Base-by-base conservation (phyloP, 2,113 vertebrate genomes). In the Pipa parva region DNA sequence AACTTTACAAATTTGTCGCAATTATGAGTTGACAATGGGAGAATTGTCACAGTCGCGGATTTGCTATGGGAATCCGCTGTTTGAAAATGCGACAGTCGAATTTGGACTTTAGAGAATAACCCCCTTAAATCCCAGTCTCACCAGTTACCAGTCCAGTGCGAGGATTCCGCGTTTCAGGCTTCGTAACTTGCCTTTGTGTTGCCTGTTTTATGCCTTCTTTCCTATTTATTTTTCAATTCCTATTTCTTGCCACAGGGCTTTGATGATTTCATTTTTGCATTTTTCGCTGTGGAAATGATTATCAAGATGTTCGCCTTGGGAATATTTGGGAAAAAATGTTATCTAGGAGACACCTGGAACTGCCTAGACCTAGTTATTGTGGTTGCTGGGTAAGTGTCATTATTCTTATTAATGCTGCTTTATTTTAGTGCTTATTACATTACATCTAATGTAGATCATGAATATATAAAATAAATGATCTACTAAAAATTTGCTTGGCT, bases 221-320 rank as follows among this genome's bases (percentile, higher is more conserved):
- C 18, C 42, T 15, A 28, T 21, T 37, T 25, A 37, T 24, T 33
- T 21, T 39, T 52, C 26, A 42, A 71, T 39, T 48, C 1, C 63
- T 45, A n/a, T 42, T 75, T 42, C 71, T 79, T 25, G 72, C 42
- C 81, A 27, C 82, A 98, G 97, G 90, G 92, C 77, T 98, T 99
- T 2, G 97, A 99, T 6, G 93, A 99, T 85, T 99, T 98, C 87
- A 99, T 98, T 89, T 99, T 99, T 80, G 95, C 95, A 39, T 99
- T 99, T 88, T 99, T 99, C 26, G 97, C 97, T 0, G 91, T 99
- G 81, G 97, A 99, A 87, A 99, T 99, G 97, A 91, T 99, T 4
- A 86, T 97, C 74, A 99, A 99, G 83, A 99, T 99, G 97, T 90
- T 99, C 0, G 97, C 97, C 0, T 83, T 99, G 81, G 97, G 97